These are phyloP conservation scores for Setipinna tenuifilis DNA, from an alignment of 2,797 vertebrate genomes.

Conservation along the genomic window DNA sequence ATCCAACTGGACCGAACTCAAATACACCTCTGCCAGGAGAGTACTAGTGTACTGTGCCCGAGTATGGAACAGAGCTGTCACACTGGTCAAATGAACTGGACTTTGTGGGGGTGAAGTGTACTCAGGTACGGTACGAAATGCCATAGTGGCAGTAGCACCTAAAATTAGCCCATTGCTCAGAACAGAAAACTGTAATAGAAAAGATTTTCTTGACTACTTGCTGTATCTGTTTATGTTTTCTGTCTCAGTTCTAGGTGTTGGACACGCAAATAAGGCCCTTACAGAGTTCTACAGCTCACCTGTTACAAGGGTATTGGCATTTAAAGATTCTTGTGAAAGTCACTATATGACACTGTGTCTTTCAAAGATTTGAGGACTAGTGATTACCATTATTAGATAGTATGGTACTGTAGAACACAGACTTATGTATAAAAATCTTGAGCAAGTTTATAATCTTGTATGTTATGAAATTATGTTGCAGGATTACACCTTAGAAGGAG, in stretches of 20 bases:
- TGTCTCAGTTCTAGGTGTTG: slow-evolving; percentile 83
- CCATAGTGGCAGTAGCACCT: too few species aligned
- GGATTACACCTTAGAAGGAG: slow-evolving; percentile 87
- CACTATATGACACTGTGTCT: neutral
- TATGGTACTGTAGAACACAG: too few species aligned
- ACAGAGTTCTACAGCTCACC: slow-evolving; percentile 76
- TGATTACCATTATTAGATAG: too few species aligned
- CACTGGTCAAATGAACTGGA: too few species aligned
- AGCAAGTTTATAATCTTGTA: neutral
- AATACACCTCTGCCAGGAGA: too few species aligned
- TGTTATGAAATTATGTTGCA: slow-evolving; percentile 56
- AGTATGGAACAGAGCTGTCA: too few species aligned
- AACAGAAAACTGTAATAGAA: neutral
- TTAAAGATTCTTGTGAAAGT: neutral
- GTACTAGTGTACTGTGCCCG: too few species aligned
- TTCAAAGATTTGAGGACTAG: neutral
- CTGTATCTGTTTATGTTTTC: neutral
- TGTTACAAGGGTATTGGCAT: slow-evolving; percentile 80
- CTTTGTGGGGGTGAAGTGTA: too few species aligned
- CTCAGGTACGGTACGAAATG: too few species aligned
- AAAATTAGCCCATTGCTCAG: neutral
- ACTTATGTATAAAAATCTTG: too few species aligned
- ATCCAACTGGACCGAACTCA: too few species aligned
- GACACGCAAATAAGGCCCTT: slow-evolving; percentile 78
- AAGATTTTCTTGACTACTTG: neutral